phyloP scores from a whole-genome alignment of 2,888 invertebrate species.

The Drosophila pseudotakahashii region DNA sequence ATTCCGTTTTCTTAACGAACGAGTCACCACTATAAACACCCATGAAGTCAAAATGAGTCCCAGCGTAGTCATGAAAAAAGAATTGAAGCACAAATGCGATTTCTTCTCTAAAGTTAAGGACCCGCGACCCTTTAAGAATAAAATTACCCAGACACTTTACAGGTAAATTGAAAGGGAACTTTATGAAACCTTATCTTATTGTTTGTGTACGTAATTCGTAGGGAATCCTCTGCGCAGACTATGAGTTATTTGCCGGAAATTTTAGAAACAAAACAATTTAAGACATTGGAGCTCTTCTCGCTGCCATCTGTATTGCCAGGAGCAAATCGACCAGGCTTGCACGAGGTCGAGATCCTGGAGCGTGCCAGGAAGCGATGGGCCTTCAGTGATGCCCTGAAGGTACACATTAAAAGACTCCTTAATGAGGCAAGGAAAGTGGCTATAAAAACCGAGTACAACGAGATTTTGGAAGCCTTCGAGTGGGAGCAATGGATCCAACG shows the following conservation, averaged over 20 bases:
- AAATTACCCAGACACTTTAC: conserved; percentile 82
- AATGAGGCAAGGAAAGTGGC: conserved; percentile 85
- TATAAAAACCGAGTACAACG: conserved; percentile 84
- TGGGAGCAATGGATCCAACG: conserved; percentile 93
- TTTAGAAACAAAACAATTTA: conserved; percentile 44
- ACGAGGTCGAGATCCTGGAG: conserved; percentile 87
- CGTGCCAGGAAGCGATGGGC: conserved; percentile 88
- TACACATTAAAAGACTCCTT: conserved; percentile 85
- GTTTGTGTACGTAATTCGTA: conserved; percentile 29
- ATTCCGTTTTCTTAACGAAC: conserved; percentile 51
- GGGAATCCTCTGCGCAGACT: conserved; percentile 83
- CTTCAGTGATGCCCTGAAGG: conserved; percentile 86
- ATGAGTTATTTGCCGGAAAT: conserved; percentile 80
- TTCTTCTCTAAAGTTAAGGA: conserved; percentile 57
- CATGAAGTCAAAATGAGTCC: conserved; percentile 69
- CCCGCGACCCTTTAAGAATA: conserved; percentile 60
- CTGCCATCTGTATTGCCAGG: conserved; percentile 76
- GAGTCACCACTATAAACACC: conserved; percentile 53
- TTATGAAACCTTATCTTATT: too few species aligned
- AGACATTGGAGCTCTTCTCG: conserved; percentile 73
- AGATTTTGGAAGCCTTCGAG: conserved; percentile 91
- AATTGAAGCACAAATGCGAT: conserved; percentile 56
- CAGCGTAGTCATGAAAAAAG: conserved; percentile 43
- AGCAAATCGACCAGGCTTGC: conserved; percentile 78
- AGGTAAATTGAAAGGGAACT: conserved; percentile 59